A percentile compares a stretch with the other conserved stretches of the same genome.
These are phyloP conservation scores for Rhabdophis nuchalis DNA, from an alignment of 2,797 vertebrate genomes.

Conservation along the genomic window DNA sequence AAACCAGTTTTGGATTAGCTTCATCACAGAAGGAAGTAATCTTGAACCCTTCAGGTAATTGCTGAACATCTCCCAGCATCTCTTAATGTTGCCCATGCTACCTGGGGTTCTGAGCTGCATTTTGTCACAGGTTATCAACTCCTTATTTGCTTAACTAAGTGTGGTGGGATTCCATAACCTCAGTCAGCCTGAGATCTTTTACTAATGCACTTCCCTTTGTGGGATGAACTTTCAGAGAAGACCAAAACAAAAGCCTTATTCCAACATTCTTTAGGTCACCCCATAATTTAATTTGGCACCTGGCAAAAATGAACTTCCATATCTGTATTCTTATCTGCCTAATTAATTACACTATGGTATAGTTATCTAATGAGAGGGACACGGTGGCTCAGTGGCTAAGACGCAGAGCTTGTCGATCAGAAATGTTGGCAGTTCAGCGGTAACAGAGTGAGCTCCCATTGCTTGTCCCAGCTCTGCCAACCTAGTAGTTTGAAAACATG, in stretches of 20 bases:
- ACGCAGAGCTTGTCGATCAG: no score
- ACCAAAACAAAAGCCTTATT: neutral
- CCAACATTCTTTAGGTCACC: neutral
- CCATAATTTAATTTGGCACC: neutral
- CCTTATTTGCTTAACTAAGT: neutral
- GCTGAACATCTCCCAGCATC: neutral
- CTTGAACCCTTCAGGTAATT: neutral
- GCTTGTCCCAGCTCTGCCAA: no score
- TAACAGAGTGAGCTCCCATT: no score
- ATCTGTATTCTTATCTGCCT: neutral
- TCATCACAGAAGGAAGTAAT: neutral
- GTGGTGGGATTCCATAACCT: neutral
- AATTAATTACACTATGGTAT: neutral
- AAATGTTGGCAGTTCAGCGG: no score
- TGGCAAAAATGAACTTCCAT: neutral
- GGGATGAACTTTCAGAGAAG: neutral
- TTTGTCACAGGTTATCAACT: neutral
- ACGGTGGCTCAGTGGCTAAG: no score
- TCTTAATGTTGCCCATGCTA: neutral
- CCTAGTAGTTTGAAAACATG: no score
- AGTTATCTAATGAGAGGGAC: no score
- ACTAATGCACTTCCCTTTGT: neutral
- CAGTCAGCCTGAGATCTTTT: neutral
- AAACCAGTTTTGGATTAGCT: neutral
- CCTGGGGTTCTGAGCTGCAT: neutral